phyloP scores from a whole-genome alignment of 2,888 invertebrate genomes.

The Tetragnatha montana region DNA sequence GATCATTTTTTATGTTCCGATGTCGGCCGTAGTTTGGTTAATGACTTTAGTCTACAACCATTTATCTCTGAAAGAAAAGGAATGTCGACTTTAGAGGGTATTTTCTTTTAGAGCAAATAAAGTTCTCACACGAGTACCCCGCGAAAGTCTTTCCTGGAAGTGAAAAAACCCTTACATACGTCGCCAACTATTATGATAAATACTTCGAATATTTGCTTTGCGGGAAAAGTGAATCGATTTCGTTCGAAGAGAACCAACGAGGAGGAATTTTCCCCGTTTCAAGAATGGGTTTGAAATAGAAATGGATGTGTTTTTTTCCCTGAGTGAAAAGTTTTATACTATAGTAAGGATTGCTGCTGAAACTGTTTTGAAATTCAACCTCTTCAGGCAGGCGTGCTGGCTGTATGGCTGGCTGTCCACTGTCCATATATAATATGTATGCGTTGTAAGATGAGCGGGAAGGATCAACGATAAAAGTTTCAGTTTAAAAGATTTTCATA shows the following conservation, averaged over 20 bases:
- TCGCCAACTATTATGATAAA: not conserved
- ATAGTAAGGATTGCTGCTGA: not conserved
- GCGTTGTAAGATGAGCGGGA: too few species aligned
- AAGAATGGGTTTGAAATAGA: not conserved
- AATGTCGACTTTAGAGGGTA: not conserved
- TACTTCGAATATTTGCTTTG: not conserved
- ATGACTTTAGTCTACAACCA: not conserved
- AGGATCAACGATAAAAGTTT: too few species aligned
- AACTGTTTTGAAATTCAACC: too few species aligned
- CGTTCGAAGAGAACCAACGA: not conserved
- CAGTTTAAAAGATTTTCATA: too few species aligned
- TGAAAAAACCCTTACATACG: not conserved
- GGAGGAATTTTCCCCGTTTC: not conserved
- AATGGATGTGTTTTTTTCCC: not conserved
- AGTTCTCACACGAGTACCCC: not conserved
- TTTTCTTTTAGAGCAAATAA: not conserved
- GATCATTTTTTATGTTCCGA: not conserved
- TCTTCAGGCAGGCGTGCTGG: too few species aligned
- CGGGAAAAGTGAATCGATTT: not conserved
- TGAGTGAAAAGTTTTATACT: not conserved
- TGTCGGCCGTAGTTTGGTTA: not conserved
- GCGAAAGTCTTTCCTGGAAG: not conserved
- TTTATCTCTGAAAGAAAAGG: not conserved
- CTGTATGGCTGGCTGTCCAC: too few species aligned
- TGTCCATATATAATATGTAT: too few species aligned